phyloP scores from a whole-genome alignment of 2,113 vertebrate genomes.

The Crotalus viridis region DNA sequence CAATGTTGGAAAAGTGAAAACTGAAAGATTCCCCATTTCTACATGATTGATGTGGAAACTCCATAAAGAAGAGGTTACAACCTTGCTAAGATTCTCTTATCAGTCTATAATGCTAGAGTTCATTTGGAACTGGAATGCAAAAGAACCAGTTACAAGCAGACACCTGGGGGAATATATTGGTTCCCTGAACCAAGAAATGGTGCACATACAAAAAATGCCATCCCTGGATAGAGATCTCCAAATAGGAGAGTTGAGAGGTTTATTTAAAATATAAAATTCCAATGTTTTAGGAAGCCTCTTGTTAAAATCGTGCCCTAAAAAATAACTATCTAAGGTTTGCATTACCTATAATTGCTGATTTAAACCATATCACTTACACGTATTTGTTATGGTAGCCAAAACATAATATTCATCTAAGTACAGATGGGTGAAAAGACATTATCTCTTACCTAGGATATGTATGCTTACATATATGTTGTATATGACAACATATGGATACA shows the following conservation, averaged over 20 bases:
- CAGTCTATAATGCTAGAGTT: background rate
- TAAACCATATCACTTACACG: background rate
- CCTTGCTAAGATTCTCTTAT: constrained; percentile 6
- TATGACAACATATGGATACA: background rate
- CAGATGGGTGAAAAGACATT: background rate
- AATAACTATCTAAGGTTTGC: background rate
- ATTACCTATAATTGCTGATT: background rate
- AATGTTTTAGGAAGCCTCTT: background rate
- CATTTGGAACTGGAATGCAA: constrained; percentile 21
- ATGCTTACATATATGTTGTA: background rate
- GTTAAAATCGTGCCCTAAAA: background rate
- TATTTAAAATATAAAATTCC: background rate
- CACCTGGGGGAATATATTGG: background rate
- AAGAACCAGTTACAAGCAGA: constrained; percentile 9
- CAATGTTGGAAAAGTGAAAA: background rate
- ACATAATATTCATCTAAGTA: background rate
- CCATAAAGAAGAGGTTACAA: background rate
- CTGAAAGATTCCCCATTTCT: background rate
- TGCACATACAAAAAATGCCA: background rate
- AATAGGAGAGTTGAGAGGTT: background rate
- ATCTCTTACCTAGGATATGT: background rate
- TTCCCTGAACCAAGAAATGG: constrained; percentile 2
- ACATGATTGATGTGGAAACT: constrained; percentile 9
- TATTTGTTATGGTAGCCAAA: background rate
- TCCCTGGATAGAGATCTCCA: background rate